Conservation (phyloP, 1,140 invertebrate species). For the Zaprionus inermis region DNA sequence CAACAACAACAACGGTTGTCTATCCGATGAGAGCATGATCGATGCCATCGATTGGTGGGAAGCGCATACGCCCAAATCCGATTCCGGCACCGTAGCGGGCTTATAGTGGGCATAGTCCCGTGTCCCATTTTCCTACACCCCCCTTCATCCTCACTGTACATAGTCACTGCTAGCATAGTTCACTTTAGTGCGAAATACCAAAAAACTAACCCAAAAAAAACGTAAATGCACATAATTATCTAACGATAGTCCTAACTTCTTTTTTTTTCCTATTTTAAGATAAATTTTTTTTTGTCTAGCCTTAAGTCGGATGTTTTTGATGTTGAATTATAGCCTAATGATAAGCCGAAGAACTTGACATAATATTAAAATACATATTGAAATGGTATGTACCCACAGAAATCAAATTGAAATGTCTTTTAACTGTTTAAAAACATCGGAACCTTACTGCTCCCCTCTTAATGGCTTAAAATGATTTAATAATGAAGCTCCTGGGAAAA, state of each 20-base stretch:
- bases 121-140: background rate
- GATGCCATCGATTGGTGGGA: slow-evolving; percentile 85
- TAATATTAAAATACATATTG: slow-evolving; percentile 3
- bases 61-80: slow-evolving; percentile 82
- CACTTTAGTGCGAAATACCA: slow-evolving; percentile 62
- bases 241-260: background rate
- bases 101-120: slow-evolving; percentile 14
- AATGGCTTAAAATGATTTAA: too few species aligned
- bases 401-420: background rate
- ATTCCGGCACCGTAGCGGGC: slow-evolving; percentile 54
- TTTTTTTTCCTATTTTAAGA: slow-evolving; percentile 38
- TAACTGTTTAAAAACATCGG: background rate
- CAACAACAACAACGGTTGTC: slow-evolving; percentile 28
- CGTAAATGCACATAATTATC: background rate
- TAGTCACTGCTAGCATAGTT: slow-evolving; percentile 39
- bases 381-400: slow-evolving; percentile 12
- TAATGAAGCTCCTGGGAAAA: too few species aligned
- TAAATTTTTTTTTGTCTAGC: slow-evolving; percentile 52
- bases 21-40: slow-evolving; percentile 84
- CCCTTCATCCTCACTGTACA: slow-evolving; percentile 29
- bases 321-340: slow-evolving; percentile 45
- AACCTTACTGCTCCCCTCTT: too few species aligned
- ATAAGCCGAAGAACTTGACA: slow-evolving; percentile 28
- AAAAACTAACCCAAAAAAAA: slow-evolving; percentile 27
- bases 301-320: slow-evolving; percentile 48